phyloP scores from a whole-genome alignment of 2,797 vertebrate genomes.

The Pangasius sanitwongsei region DNA sequence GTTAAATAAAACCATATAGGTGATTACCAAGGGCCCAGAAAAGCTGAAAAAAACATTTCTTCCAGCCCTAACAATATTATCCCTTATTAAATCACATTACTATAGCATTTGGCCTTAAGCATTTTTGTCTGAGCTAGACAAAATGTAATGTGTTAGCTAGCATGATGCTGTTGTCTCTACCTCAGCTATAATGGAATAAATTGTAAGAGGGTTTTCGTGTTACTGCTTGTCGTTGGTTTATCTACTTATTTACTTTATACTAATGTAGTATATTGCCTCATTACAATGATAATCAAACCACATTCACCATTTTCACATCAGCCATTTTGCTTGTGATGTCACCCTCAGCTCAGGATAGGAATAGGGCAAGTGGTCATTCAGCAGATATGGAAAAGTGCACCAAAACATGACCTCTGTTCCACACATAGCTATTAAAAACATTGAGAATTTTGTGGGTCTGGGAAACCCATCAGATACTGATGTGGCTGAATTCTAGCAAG shows the following conservation, averaged over 20 bases:
- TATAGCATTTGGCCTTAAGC: neutral
- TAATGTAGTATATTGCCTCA: neutral
- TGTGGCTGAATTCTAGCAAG: neutral
- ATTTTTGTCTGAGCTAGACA: neutral
- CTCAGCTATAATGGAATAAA: neutral
- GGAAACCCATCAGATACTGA: neutral
- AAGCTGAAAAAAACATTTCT: neutral
- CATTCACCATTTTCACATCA: neutral
- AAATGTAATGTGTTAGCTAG: neutral
- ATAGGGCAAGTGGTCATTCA: neutral
- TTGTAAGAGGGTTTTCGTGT: neutral
- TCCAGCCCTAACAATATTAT: constrained; percentile 1
- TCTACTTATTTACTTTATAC: neutral
- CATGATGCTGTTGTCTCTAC: neutral
- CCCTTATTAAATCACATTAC: neutral
- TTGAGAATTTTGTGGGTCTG: neutral
- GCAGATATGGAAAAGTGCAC: neutral
- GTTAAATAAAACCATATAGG: neutral
- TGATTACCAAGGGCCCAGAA: neutral
- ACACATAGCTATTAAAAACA: neutral
- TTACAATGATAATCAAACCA: neutral
- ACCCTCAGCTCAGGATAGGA: neutral
- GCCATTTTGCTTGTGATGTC: neutral
- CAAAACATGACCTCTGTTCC: neutral
- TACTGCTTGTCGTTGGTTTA: neutral